Base-by-base conservation (phyloP, 2,797 vertebrate species). In the Falco columbarius region DNA sequence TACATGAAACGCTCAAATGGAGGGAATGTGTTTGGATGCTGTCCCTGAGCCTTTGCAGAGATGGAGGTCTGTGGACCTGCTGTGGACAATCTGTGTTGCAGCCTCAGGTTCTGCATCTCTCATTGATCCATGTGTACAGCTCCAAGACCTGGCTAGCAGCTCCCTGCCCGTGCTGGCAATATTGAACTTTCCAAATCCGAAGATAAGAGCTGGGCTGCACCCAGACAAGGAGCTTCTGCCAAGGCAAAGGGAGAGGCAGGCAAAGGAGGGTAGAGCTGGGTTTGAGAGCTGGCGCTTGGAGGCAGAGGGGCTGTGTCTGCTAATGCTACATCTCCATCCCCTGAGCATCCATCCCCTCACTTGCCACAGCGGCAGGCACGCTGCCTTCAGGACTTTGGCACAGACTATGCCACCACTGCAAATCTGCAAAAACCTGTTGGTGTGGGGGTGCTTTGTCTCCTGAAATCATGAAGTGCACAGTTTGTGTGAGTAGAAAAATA, bases 111-210 rank as follows among this genome's bases (percentile, higher is more conserved):
- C 59, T 20, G 27, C 63, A 70, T 21, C 5, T 6, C 74, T 54
- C 5, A 0, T 11, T 47, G 29, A 63, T 75, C 22, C 0, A 0
- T 7, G 8, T 26, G 51, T 44, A 12, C 21, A 26, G 58, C 74
- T 82, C 67, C 14, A 8, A n/a, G 67, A 21, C 24, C 30, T 68
- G 71, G 42, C 14, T 63, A 32, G 38, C n/a, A 82, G 44, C 46
- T 58, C 54, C 32, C 44, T 4, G 2, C 21, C 2, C 0, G 0
- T 20, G 52, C 22, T 81, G 71, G 42, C 38, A 34, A 14, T 11
- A 18, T 5, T 9, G 36, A 79, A 30, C 26, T 47, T 59, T 14
- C 79, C 72, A 86, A 86, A 82, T 3, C 13, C 3, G 4, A 34
- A 82, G 32, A 3, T 1, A 34, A 24, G 18, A 79, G 54, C 67